Evolutionary conservation across 1,140 invertebrate species (phyloP).

Genomic region (Helicoverpa zea): DNA sequence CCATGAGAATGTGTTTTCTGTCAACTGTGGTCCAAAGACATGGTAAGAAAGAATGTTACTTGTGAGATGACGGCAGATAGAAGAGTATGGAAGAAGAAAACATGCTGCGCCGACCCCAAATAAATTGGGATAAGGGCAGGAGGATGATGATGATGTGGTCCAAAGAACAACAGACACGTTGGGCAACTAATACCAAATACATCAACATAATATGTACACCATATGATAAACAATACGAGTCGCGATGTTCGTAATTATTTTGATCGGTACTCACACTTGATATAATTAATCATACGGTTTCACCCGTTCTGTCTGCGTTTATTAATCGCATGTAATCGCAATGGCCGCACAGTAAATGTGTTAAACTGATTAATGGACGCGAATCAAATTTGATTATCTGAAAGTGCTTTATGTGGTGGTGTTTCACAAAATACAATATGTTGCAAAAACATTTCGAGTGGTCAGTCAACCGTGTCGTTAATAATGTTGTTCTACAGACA

Average conservation of each 20-base stretch:
- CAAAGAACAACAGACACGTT: conserved; percentile 4
- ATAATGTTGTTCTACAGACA: conserved; percentile 58
- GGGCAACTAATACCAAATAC: conserved; percentile 5
- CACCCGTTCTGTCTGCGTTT: conserved; percentile 61
- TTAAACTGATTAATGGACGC: conserved; percentile 79
- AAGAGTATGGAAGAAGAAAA: too few relatives aligned
- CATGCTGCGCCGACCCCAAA: too few relatives aligned
- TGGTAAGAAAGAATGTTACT: too few relatives aligned
- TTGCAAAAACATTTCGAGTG: conserved; percentile 51
- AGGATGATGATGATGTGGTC: too few relatives aligned
- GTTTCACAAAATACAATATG: conserved; percentile 49
- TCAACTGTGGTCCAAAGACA: conserved; percentile 24
- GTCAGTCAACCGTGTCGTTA: conserved; percentile 50
- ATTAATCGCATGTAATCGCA: conserved; percentile 65
- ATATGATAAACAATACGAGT: conserved; percentile 58
- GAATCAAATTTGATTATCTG: conserved; percentile 75
- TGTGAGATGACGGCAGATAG: too few relatives aligned
- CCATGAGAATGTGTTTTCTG: too few relatives aligned
- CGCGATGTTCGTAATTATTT: conserved; percentile 67
- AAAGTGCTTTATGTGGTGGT: conserved; percentile 57
- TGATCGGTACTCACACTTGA: conserved; percentile 66
- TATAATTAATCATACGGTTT: conserved; percentile 78
- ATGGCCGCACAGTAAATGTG: conserved; percentile 70
- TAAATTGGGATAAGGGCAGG: too few relatives aligned
- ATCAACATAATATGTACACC: background rate